Base-by-base conservation (phyloP, 2,888 invertebrate genomes). In the Cosmia pyralina region DNA sequence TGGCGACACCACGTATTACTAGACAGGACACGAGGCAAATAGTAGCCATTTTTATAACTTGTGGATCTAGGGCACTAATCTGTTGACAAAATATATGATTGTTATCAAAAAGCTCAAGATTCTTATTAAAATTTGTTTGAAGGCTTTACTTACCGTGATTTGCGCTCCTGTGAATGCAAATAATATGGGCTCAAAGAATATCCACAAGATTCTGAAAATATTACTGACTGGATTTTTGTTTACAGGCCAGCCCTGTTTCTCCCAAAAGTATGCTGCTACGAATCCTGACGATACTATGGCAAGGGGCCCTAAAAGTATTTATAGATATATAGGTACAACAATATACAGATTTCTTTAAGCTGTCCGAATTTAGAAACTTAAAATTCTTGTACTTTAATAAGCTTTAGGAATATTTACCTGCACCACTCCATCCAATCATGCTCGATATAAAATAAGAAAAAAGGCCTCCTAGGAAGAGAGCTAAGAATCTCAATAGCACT, bases 131-230 rank as follows among this genome's bases (percentile, higher is more conserved):
- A 28, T 28, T 15, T 22, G 7, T 67, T n/a, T 11, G 7, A 46
- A 10, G 2, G 3, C 7, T 22, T 44, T 15, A 34, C 52, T 88
- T 89, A 98, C 96, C 88, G 97, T 97, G 63, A 99, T 97, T 94
- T 98, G 98, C 19, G 98, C 97, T 41, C 98, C 98, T 60, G 99
- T 99, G 69, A 99, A 97, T 44, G 98, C 98, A 93, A 99, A 99
- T 46, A 99, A 95, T 79, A 98, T 97, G 0, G 98, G 98, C 92
- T 99, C 98, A 92, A 98, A 98, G 79, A 98, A 97, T 96, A 98
- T 97, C 99, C 98, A 99, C 86, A 98, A 96, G 63, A 98, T 97
- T 88, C 98, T 97, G 87, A 98, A 98, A 17, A 98, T 96, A 62
- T 97, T 97, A 59, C 97, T 97, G 0, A 98, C 97, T 11, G 98